Base-by-base conservation (phyloP, 1,140 invertebrate genomes). In the Pogonus chalceus region DNA sequence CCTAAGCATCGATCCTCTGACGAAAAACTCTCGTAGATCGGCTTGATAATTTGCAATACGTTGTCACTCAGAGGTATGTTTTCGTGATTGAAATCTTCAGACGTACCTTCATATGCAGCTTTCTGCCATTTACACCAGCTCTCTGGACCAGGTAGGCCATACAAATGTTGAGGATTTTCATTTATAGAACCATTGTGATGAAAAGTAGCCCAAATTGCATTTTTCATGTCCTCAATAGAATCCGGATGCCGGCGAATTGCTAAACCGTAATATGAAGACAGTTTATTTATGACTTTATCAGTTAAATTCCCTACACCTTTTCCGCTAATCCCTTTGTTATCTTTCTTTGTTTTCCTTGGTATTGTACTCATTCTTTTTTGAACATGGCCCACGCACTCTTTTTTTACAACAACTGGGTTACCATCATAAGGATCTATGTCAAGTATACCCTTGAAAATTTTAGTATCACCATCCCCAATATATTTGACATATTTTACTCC, bases 191-290 rank as follows among this genome's bases (percentile, higher is more conserved):
- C 22, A 37, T 57, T 58, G 50, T 63, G 61, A 35, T 57, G 60
- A 43, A 49, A 58, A 18, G 57, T 62, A 14, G 62, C 63, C 56
- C 55, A 62, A 18, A 66, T 57, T 21, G 53, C 62, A 22, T 59
- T 62, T 57, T 58, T 55, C 61, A 59, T 67, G 52, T 56, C 49
- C 26, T 56, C 52, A 18, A 61, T 16, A 51, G 50, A 56, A 46
- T 64, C 54, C 7, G 53, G 23, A 57, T 66, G 51, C 12, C 60
- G 52, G 10, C 60, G 52, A 51, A 66, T 66, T 4, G 60, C 58
- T 31, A 58, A 50, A 20, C 64, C 64, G 57, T 65, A 65, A 51
- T 65, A 65, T 31, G 48, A 47, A 21, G 58, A 47, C 18, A 62
- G 35, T 23, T 61, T 49, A 46, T 56, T 39, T 2, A 65, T 65